Evolutionary conservation across 1,140 invertebrate genomes (phyloP).

Genomic region (Drosophila navojoa): DNA sequence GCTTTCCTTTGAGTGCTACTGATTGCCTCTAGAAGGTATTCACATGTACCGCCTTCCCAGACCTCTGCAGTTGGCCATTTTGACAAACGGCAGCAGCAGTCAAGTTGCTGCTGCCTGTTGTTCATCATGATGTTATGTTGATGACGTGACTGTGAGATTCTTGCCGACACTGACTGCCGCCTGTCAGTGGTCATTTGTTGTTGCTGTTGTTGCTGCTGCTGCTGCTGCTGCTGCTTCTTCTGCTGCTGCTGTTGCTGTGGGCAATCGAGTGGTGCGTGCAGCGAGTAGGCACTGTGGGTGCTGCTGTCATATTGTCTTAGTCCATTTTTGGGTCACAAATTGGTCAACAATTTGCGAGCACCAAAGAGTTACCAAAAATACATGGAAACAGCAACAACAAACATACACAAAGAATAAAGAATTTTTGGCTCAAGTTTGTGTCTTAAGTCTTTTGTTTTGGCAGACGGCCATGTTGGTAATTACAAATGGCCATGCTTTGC

Average conservation of each 20-base stretch:
- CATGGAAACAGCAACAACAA: background rate
- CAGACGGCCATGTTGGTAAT: conserved; percentile 61
- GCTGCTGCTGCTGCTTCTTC: background rate
- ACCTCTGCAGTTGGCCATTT: conserved; percentile 48
- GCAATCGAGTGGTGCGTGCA: conserved; percentile 46
- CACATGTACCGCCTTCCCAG: conserved; percentile 52
- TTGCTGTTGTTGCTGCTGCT: conserved; percentile 3
- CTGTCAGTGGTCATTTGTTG: conserved; percentile 51
- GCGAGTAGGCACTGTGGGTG: conserved; percentile 31
- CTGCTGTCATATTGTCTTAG: conserved; percentile 44
- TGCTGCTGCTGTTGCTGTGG: conserved; percentile 19
- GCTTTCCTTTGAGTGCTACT: conserved; percentile 64
- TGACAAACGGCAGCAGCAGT: conserved; percentile 45
- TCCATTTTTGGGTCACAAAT: conserved; percentile 46
- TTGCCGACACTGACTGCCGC: conserved; percentile 41
- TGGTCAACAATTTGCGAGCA: conserved; percentile 47
- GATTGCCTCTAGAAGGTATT: conserved; percentile 59
- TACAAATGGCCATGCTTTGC: conserved; percentile 36
- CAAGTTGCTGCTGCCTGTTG: conserved; percentile 42
- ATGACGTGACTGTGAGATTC: conserved; percentile 68
- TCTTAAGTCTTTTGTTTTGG: conserved; percentile 52
- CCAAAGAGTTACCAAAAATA: conserved; percentile 20
- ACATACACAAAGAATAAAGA: background rate
- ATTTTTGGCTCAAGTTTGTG: conserved; percentile 36
- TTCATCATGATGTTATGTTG: conserved; percentile 52